phyloP scores from a whole-genome alignment of 2,888 invertebrate species.

The Apotomis capreana region DNA sequence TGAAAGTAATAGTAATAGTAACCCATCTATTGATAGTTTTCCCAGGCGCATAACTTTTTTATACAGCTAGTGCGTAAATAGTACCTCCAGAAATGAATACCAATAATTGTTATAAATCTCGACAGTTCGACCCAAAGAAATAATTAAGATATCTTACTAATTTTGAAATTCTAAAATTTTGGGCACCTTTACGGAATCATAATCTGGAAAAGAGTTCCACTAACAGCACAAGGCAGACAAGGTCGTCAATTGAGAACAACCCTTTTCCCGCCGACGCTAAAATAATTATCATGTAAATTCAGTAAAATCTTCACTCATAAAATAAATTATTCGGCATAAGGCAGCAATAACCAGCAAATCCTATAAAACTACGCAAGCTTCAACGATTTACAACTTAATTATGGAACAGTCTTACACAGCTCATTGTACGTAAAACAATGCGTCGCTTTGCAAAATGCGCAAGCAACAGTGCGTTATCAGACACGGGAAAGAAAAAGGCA shows the following conservation, averaged over 20 bases:
- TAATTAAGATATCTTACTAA: too few species aligned
- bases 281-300: not conserved
- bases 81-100: too few species aligned
- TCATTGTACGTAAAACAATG: conserved; percentile 59
- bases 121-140: too few species aligned
- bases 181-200: not conserved
- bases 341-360: not conserved
- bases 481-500: conserved; percentile 5
- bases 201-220: not conserved
- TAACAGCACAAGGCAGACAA: not conserved
- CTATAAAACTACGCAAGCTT: conserved; percentile 18
- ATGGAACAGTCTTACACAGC: conserved; percentile 38
- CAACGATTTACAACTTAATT: conserved; percentile 32
- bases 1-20: too few species aligned
- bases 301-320: not conserved
- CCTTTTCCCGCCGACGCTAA: not conserved
- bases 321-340: not conserved
- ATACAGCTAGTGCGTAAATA: too few species aligned
- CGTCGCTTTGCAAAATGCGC: conserved; percentile 60
- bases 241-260: not conserved
- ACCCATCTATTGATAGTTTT: too few species aligned
- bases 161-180: too few species aligned
- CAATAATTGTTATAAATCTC: too few species aligned
- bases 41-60: too few species aligned
- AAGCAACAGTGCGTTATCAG: conserved; percentile 59